Percentiles rank a stretch among this genome's conserved stretches.
Evolutionary conservation across 2,888 invertebrate genomes (phyloP).

Genomic region (Thymelicus acteon): DNA sequence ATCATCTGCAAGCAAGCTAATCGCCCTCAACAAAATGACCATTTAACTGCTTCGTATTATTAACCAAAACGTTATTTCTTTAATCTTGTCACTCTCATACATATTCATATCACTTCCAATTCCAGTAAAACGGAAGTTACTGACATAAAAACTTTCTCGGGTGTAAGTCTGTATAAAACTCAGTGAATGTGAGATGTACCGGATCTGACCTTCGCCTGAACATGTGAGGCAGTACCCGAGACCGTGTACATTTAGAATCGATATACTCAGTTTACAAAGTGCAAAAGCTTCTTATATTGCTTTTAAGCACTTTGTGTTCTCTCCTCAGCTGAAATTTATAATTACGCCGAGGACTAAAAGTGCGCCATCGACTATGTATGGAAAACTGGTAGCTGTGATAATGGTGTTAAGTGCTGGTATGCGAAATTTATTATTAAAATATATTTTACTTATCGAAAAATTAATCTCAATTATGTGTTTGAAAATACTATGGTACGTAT

Average conservation of each 20-base stretch:
- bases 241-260: conserved; percentile 8
- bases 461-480: too few relatives aligned
- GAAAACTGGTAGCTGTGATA: too few relatives aligned
- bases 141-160: neutral
- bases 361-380: too few relatives aligned
- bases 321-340: conserved; percentile 6
- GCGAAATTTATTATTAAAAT: too few relatives aligned
- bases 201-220: neutral
- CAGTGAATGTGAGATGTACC: neutral
- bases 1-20: too few relatives aligned
- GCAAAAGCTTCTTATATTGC: neutral
- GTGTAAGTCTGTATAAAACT: neutral
- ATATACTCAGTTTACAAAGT: conserved; percentile 11
- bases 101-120: neutral
- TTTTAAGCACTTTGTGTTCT: conserved; percentile 9
- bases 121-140: neutral
- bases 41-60: too few relatives aligned
- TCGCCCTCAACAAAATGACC: too few relatives aligned
- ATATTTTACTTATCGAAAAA: too few relatives aligned
- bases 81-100: neutral
- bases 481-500: too few relatives aligned
- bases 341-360: neutral
- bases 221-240: neutral
- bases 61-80: neutral
- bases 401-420: too few relatives aligned